phyloP scores from a whole-genome alignment of 1,140 invertebrate genomes.

The Brachionus plicatilis region DNA sequence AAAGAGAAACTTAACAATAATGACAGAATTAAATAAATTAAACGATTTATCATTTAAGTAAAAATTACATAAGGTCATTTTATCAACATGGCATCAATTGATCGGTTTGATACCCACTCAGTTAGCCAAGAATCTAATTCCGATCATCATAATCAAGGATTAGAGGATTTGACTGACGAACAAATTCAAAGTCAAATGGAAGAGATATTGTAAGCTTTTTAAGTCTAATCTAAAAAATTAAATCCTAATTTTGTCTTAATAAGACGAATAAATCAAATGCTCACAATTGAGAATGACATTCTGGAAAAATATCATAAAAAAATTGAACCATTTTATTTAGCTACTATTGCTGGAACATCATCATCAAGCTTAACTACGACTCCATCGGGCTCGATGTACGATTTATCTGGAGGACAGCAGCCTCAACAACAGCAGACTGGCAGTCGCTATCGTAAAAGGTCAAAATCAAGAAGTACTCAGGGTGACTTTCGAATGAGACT shows the following conservation, averaged over 20 bases:
- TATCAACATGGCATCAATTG: constrained; percentile 3
- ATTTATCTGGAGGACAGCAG: constrained; percentile 38
- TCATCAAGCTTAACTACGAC: constrained; percentile 35
- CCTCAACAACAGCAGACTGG: constrained; percentile 22
- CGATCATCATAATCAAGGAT: constrained; percentile 19
- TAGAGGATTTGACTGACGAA: constrained; percentile 50
- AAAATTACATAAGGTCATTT: background rate
- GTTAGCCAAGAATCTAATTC: constrained; percentile 37
- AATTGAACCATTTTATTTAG: constrained; percentile 48
- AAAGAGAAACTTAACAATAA: constrained; percentile 1
- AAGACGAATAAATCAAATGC: constrained; percentile 53
- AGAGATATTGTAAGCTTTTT: constrained; percentile 48
- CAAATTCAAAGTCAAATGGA: constrained; percentile 49
- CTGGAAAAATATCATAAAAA: constrained; percentile 55
- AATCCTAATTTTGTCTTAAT: background rate
- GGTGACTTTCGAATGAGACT: constrained; percentile 50
- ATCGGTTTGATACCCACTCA: constrained; percentile 37
- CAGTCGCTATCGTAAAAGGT: constrained; percentile 48
- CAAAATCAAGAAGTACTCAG: constrained; percentile 49
- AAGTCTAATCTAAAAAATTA: no score
- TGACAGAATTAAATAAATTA: background rate
- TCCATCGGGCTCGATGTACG: constrained; percentile 44
- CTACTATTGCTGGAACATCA: background rate
- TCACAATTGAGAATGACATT: constrained; percentile 53
- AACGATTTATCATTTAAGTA: background rate